A percentile compares a stretch with the other conserved stretches of the same genome.
Evolutionary conservation across 2,888 invertebrate species (phyloP).

Genomic region (Agonopterix heracliana): DNA sequence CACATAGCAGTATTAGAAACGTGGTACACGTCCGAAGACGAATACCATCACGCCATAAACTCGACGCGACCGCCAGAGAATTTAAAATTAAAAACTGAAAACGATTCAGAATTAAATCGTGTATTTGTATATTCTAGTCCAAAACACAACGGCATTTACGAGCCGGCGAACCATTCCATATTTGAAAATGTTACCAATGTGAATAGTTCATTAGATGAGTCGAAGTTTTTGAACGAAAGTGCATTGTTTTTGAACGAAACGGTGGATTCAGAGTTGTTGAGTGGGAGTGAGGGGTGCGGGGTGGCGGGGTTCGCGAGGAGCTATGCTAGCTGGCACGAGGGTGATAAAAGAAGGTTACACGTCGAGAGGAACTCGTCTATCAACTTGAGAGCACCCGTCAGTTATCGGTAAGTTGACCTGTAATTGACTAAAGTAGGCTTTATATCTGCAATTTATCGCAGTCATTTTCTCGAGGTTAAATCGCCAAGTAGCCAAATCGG

Average conservation of each 20-base stretch:
- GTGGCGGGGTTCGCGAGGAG: slow-evolving; percentile 49
- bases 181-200: slow-evolving; percentile 27
- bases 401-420: slow-evolving; percentile 62
- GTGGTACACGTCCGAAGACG: slow-evolving; percentile 67
- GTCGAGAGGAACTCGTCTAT: slow-evolving; percentile 44
- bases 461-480: no score
- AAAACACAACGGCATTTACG: slow-evolving; percentile 61
- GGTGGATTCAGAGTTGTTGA: slow-evolving; percentile 43
- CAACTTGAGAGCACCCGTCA: slow-evolving; percentile 68
- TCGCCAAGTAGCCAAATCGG: no score
- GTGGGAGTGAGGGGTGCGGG: slow-evolving; percentile 50
- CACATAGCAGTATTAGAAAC: slow-evolving; percentile 79
- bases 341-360: slow-evolving; percentile 42
- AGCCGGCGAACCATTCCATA: slow-evolving; percentile 45
- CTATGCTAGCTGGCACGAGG: slow-evolving; percentile 65
- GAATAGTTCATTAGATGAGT: slow-evolving; percentile 23
- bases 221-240: slow-evolving; percentile 35
- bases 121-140: slow-evolving; percentile 68
- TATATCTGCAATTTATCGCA: background rate
- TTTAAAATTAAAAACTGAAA: slow-evolving; percentile 48
- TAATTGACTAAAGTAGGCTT: background rate
- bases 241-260: slow-evolving; percentile 30
- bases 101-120: slow-evolving; percentile 57
- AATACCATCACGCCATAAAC: slow-evolving; percentile 45
- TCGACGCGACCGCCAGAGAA: slow-evolving; percentile 27